phyloP scores from a whole-genome alignment of 2,797 vertebrate genomes.

The Momotus momota region DNA sequence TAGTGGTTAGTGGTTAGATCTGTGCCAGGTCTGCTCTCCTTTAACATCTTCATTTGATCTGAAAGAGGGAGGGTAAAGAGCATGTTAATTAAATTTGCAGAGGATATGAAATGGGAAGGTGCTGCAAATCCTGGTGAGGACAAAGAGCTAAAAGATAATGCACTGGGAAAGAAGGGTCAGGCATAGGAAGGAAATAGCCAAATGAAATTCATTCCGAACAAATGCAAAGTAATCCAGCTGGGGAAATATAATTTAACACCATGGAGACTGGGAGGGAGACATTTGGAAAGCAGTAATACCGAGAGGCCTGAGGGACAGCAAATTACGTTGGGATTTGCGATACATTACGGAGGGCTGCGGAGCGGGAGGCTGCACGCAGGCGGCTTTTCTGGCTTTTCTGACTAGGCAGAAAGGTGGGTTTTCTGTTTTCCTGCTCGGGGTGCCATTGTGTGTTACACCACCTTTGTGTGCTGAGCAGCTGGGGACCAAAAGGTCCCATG shows the following conservation, averaged over 20 bases:
- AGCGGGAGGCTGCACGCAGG: not conserved
- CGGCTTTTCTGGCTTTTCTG: not conserved
- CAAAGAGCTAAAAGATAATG: slow-evolving; percentile 70
- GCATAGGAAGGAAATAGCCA: slow-evolving; percentile 71
- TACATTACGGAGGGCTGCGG: not conserved
- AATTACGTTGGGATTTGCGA: slow-evolving; percentile 14
- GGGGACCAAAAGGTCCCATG: not conserved
- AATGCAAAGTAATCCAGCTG: slow-evolving; percentile 74
- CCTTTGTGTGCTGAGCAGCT: rapidly evolving
- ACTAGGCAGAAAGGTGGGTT: rapidly evolving
- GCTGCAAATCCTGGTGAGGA: slow-evolving; percentile 70
- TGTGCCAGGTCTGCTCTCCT: slow-evolving; percentile 58
- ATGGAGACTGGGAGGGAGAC: slow-evolving; percentile 66
- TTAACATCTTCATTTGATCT: slow-evolving; percentile 73
- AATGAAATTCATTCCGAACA: slow-evolving; percentile 73
- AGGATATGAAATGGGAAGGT: slow-evolving; percentile 73
- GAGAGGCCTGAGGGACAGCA: slow-evolving; percentile 39
- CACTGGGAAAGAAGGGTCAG: slow-evolving; percentile 67
- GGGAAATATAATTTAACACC: slow-evolving; percentile 74
- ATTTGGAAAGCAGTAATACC: slow-evolving; percentile 55
- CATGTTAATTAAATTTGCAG: slow-evolving; percentile 75
- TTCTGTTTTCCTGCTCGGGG: not conserved
- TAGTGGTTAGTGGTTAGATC: slow-evolving; percentile 67
- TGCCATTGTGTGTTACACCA: not conserved
- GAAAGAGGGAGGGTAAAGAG: slow-evolving; percentile 69